Percentiles rank a stretch among this genome's conserved stretches.
These are phyloP conservation scores for Tringa solitaria DNA, from an alignment of 2,113 vertebrate genomes.

Conservation along the genomic window DNA sequence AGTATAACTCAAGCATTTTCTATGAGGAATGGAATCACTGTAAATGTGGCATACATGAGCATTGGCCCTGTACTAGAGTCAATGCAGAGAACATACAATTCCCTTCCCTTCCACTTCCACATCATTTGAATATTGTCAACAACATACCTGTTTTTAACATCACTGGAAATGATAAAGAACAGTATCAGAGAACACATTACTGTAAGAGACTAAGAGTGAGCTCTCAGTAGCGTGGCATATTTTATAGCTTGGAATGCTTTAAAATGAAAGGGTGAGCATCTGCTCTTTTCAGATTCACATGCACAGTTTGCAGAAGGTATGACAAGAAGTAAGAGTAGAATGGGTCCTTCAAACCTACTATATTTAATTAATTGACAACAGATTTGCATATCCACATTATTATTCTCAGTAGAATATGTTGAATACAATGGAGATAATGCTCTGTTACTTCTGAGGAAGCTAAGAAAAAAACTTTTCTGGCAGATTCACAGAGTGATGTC, in stretches of 20 bases:
- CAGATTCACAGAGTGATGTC: neutral
- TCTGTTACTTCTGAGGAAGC: neutral
- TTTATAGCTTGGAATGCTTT: neutral
- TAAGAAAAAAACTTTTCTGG: neutral
- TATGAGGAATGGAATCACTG: neutral
- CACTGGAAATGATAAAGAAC: neutral
- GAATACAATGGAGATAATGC: neutral
- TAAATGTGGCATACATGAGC: neutral
- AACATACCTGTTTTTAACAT: neutral
- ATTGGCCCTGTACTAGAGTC: neutral
- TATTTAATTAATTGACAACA: neutral
- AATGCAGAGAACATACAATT: neutral
- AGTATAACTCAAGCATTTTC: neutral
- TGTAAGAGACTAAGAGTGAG: neutral
- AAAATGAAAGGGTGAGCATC: neutral
- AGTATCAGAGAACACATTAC: neutral
- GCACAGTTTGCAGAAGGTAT: neutral
- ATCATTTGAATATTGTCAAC: neutral
- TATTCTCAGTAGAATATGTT: neutral
- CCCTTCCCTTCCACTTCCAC: neutral
- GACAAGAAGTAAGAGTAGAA: neutral
- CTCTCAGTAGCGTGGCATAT: neutral
- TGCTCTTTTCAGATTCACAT: neutral
- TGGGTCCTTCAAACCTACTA: neutral
- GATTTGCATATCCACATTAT: neutral